phyloP scores from a whole-genome alignment of 1,140 invertebrate genomes.

The Drosophila dunni region DNA sequence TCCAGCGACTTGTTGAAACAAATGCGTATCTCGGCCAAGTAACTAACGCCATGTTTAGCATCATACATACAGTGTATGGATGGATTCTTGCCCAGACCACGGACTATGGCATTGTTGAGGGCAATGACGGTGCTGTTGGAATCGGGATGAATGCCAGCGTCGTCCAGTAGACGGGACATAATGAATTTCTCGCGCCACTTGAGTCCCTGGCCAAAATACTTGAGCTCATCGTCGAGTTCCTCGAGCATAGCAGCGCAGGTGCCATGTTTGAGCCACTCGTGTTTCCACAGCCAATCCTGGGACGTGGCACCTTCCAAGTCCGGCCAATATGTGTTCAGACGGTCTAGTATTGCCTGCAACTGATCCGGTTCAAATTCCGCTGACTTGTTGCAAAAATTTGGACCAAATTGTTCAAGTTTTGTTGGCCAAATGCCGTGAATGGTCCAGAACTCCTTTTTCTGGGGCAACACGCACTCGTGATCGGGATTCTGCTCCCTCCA shows the following conservation, averaged over 20 bases:
- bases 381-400: constrained; percentile 89
- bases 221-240: constrained; percentile 88
- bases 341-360: constrained; percentile 86
- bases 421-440: constrained; percentile 94
- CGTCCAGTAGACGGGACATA: constrained; percentile 87
- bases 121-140: constrained; percentile 86
- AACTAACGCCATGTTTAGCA: constrained; percentile 86
- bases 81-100: constrained; percentile 86
- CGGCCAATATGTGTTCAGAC: constrained; percentile 89
- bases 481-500: constrained; percentile 88
- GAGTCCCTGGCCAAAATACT: constrained; percentile 90
- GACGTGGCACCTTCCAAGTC: constrained; percentile 88
- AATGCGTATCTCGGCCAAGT: constrained; percentile 88
- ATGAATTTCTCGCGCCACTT: constrained; percentile 87
- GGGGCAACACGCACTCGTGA: constrained; percentile 88
- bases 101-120: constrained; percentile 87
- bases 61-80: constrained; percentile 87
- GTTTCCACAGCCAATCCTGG: constrained; percentile 89
- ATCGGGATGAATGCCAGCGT: constrained; percentile 87
- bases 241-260: constrained; percentile 89
- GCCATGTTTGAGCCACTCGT: constrained; percentile 94
- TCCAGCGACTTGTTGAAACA: constrained; percentile 88
- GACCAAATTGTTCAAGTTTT: constrained; percentile 88
- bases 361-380: constrained; percentile 87
- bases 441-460: constrained; percentile 88